A percentile compares a stretch with the other conserved stretches of the same genome.
These are phyloP conservation scores for Crotalus horridus DNA, from an alignment of 2,113 vertebrate genomes.

Conservation along the genomic window DNA sequence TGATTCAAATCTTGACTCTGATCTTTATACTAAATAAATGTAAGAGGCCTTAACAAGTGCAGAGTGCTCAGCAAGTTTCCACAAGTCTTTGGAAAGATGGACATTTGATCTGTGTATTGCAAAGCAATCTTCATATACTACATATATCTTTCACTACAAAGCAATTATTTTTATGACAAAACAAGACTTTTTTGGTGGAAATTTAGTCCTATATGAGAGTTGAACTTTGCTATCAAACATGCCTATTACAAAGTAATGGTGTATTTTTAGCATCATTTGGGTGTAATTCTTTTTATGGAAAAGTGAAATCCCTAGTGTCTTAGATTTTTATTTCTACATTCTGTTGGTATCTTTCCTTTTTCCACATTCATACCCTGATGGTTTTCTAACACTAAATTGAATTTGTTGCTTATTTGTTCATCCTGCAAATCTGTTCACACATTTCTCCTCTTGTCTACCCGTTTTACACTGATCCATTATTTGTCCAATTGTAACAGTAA, in stretches of 20 bases:
- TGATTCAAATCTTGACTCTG: not conserved
- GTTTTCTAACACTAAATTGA: constrained; percentile 15
- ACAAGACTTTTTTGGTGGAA: not conserved
- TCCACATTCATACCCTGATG: not conserved
- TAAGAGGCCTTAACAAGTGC: not conserved
- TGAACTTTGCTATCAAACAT: not conserved
- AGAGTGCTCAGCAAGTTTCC: not conserved
- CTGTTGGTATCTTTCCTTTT: constrained; percentile 8
- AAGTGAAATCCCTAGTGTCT: not conserved
- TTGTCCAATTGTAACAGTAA: constrained; percentile 30
- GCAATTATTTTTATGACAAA: not conserved
- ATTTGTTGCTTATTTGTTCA: constrained; percentile 29
- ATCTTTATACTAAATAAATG: not conserved
- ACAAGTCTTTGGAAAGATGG: not conserved
- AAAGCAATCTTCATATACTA: not conserved
- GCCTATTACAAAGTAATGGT: not conserved
- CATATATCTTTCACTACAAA: not conserved
- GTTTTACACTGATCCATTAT: constrained; percentile 13
- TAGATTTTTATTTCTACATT: not conserved
- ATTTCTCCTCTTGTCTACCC: constrained; percentile 10
- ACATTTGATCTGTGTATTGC: not conserved
- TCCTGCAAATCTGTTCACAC: constrained; percentile 8
- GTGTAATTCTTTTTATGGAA: not conserved
- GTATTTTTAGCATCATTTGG: not conserved
- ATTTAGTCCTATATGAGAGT: not conserved